phyloP scores from a whole-genome alignment of 2,797 vertebrate species.

The Protosalanx chinensis region DNA sequence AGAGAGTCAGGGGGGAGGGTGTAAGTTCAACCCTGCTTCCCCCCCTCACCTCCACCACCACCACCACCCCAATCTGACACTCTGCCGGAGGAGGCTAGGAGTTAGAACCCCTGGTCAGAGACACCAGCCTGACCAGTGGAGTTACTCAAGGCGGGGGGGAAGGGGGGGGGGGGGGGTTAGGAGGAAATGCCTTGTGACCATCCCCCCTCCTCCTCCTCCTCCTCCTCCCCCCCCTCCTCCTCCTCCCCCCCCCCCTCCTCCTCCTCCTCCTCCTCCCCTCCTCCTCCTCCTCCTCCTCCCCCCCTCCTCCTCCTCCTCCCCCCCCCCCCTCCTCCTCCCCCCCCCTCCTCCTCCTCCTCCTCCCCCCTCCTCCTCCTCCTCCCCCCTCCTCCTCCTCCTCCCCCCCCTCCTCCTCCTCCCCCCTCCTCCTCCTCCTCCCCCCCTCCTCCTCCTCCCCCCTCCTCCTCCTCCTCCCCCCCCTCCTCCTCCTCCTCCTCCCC shows the following conservation, averaged over 20 bases:
- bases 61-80: slow-evolving; percentile 20
- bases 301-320: slow-evolving; percentile 47
- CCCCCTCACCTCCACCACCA: neutral
- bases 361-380: no score
- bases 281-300: slow-evolving; percentile 50
- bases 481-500: slow-evolving; percentile 46
- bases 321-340: no score
- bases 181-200: slow-evolving; percentile 76
- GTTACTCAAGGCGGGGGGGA: slow-evolving; percentile 69
- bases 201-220: slow-evolving; percentile 46
- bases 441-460: no score
- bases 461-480: slow-evolving; percentile 50
- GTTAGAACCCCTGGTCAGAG: slow-evolving; percentile 58
- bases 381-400: slow-evolving; percentile 47
- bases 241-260: no score
- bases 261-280: slow-evolving; percentile 55
- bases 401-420: no score
- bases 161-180: slow-evolving; percentile 70
- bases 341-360: slow-evolving; percentile 48
- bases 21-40: slow-evolving; percentile 68
- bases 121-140: slow-evolving; percentile 77
- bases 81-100: slow-evolving; percentile 63
- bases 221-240: slow-evolving; percentile 53
- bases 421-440: slow-evolving; percentile 47
- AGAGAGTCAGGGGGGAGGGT: slow-evolving; percentile 52